phyloP scores from a whole-genome alignment of 2,797 vertebrate species.

The Okamejei kenojei region DNA sequence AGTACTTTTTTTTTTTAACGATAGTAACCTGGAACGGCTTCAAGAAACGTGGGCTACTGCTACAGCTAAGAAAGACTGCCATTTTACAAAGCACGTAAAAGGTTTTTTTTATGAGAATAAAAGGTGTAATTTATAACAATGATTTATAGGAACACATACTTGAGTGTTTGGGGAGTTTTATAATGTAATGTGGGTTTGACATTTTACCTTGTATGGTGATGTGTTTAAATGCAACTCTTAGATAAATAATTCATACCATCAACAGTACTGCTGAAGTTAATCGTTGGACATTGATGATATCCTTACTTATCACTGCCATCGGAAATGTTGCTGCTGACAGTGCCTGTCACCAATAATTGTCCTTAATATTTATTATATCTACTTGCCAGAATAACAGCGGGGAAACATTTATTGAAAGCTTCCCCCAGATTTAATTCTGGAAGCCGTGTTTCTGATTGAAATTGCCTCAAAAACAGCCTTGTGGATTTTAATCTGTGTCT shows the following conservation, averaged over 20 bases:
- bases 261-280: background rate
- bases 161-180: slow-evolving; percentile 14
- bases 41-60: slow-evolving; percentile 13
- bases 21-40: slow-evolving; percentile 21
- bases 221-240: background rate
- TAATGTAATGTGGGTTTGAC: background rate
- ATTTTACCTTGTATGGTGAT: background rate
- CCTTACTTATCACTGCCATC: background rate
- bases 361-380: slow-evolving; percentile 1
- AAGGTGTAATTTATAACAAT: slow-evolving; percentile 10
- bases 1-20: slow-evolving; percentile 4
- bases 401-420: slow-evolving; percentile 15
- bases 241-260: background rate
- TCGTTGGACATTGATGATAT: background rate
- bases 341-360: background rate
- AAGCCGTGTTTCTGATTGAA: background rate
- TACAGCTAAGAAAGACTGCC: slow-evolving; percentile 7
- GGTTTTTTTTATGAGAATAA: slow-evolving; percentile 11
- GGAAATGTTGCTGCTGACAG: background rate
- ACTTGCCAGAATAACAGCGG: slow-evolving; percentile 23
- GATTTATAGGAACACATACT: background rate
- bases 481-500: background rate
- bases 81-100: background rate
- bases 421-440: background rate
- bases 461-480: background rate